Evolutionary conservation across 2,797 vertebrate species (phyloP).

Genomic region (Poecilia wingei): DNA sequence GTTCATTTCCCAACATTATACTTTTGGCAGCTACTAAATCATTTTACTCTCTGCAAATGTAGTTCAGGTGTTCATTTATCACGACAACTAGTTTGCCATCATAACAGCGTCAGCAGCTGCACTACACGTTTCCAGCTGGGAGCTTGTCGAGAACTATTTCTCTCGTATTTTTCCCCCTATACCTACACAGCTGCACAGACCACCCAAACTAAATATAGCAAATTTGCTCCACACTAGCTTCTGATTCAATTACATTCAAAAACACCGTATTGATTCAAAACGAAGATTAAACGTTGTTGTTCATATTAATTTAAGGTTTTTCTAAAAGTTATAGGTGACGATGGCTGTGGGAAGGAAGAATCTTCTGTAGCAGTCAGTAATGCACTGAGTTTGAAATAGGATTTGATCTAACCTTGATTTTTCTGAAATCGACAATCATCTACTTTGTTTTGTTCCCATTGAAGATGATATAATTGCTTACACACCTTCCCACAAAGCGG

Average conservation of each 20-base stretch:
- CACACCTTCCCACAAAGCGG: no score
- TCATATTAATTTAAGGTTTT: no score
- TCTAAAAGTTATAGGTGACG: no score
- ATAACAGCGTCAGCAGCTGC: constrained; percentile 47
- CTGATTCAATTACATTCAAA: background rate
- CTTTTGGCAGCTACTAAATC: constrained; percentile 23
- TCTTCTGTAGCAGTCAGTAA: no score
- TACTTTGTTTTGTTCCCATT: no score
- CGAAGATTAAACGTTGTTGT: no score
- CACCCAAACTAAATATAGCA: constrained; percentile 1
- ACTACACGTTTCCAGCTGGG: constrained; percentile 52
- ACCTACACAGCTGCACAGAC: constrained; percentile 6
- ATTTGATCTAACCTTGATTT: no score
- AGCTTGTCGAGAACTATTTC: constrained; percentile 53
- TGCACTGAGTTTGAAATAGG: no score
- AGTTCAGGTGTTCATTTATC: constrained; percentile 45
- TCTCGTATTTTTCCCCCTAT: constrained; percentile 31
- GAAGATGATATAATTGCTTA: no score
- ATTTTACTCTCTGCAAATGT: constrained; percentile 28
- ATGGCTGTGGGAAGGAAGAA: no score
- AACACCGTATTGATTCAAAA: no score
- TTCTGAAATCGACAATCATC: no score
- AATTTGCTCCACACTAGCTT: background rate
- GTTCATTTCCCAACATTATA: background rate
- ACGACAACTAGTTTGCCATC: constrained; percentile 37